Conservation (phyloP, 2,797 vertebrate species). For the Channallabes apus region DNA sequence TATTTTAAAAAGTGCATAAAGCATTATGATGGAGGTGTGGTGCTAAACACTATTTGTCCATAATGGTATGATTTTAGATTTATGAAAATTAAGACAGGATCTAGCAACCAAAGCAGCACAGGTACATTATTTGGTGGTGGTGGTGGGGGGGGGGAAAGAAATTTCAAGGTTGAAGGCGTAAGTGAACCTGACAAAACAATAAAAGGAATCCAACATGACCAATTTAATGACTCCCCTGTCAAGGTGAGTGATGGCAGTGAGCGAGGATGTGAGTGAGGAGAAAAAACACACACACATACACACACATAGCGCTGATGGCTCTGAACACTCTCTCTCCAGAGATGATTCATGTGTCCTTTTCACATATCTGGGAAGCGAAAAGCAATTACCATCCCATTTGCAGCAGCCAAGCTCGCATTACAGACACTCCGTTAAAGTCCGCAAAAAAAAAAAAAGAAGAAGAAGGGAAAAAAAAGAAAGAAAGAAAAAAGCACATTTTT, state of each 20-base stretch:
- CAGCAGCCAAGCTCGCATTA: constrained; percentile 54
- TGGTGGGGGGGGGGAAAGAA: constrained; percentile 30
- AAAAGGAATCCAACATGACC: constrained; percentile 58
- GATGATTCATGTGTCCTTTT: constrained; percentile 60
- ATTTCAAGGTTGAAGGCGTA: constrained; percentile 56
- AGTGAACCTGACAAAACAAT: constrained; percentile 61
- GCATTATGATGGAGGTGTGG: constrained; percentile 21
- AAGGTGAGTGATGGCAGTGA: constrained; percentile 62
- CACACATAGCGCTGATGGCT: constrained; percentile 49
- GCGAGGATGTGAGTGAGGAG: constrained; percentile 54
- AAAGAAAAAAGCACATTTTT: constrained; percentile 58
- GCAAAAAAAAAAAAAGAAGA: constrained; percentile 50
- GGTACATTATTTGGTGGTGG: constrained; percentile 25
- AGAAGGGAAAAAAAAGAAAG: constrained; percentile 27
- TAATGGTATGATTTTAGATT: constrained; percentile 44
- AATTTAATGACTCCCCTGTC: constrained; percentile 61
- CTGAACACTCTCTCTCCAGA: constrained; percentile 58
- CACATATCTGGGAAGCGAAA: constrained; percentile 57
- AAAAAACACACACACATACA: constrained; percentile 19
- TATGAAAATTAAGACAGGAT: constrained; percentile 53
- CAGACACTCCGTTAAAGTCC: constrained; percentile 55
- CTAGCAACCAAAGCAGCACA: constrained; percentile 35
- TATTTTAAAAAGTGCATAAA: constrained; percentile 38
- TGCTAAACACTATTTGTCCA: constrained; percentile 32
- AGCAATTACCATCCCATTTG: constrained; percentile 56